Evolutionary conservation across 2,113 vertebrate genomes (phyloP).

Genomic region (Lagopus muta): DNA sequence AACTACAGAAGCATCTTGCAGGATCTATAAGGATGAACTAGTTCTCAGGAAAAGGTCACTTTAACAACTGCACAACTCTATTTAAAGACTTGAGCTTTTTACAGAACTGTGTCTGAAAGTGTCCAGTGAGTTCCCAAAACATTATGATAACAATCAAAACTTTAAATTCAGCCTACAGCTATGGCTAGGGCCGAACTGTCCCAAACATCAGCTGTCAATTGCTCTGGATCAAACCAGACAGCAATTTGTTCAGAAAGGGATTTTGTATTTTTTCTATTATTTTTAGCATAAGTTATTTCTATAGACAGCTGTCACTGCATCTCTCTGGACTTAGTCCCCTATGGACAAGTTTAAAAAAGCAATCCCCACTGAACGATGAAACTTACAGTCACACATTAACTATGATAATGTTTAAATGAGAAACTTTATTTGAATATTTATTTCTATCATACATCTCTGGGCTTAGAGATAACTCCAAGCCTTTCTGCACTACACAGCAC

Average conservation of each 20-base stretch:
- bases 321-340: neutral
- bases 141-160: neutral
- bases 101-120: neutral
- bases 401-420: neutral
- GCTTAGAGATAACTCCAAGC: neutral
- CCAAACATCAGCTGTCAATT: neutral
- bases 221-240: neutral
- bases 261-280: neutral
- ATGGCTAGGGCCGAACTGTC: neutral
- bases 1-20: neutral
- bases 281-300: accelerated
- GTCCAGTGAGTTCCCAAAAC: neutral
- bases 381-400: neutral
- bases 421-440: neutral
- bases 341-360: neutral
- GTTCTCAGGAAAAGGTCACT: neutral
- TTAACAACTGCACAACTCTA: neutral
- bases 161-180: neutral
- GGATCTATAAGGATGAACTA: neutral
- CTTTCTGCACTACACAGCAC: neutral
- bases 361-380: neutral
- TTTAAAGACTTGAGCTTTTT: neutral
- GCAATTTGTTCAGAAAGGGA: neutral
- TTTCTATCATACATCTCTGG: neutral
- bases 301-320: neutral